Evolutionary conservation across 2,888 invertebrate species (phyloP).

Genomic region (Calameuta pallipes): DNA sequence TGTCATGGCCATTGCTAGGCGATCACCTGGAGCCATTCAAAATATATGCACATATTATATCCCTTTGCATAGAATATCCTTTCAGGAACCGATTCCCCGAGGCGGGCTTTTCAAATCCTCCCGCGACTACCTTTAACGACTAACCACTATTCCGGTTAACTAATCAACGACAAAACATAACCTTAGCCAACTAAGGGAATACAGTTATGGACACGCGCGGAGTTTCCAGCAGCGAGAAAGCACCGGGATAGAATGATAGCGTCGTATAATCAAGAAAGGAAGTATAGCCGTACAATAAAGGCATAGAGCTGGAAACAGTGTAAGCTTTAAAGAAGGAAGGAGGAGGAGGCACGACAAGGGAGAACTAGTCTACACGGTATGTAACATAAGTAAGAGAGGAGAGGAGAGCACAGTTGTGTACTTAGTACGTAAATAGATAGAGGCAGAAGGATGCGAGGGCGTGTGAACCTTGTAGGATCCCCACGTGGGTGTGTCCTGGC

Average conservation of each 20-base stretch:
- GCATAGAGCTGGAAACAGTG: slow-evolving; percentile 36
- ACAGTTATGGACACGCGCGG: slow-evolving; percentile 30
- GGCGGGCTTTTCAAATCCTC: not conserved
- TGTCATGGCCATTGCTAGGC: too few species aligned
- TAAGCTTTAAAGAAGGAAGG: too few species aligned
- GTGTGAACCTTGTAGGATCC: slow-evolving; percentile 48
- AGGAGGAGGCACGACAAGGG: too few species aligned
- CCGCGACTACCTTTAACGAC: slow-evolving; percentile 28
- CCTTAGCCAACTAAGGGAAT: slow-evolving; percentile 35
- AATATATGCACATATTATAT: too few species aligned
- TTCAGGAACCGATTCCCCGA: too few species aligned
- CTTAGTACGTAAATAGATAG: slow-evolving; percentile 42
- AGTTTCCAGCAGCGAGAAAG: slow-evolving; percentile 16
- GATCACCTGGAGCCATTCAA: too few species aligned
- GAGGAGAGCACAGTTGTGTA: slow-evolving; percentile 13
- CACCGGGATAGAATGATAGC: slow-evolving; percentile 11
- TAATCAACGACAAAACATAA: slow-evolving; percentile 39
- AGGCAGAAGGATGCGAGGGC: slow-evolving; percentile 39
- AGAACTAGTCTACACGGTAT: too few species aligned
- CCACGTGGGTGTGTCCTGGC: slow-evolving; percentile 53
- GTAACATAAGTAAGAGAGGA: not conserved
- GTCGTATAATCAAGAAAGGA: slow-evolving; percentile 13
- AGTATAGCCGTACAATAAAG: not conserved
- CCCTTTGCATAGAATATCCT: too few species aligned
- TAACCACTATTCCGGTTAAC: slow-evolving; percentile 20